Evolutionary conservation across 1,140 invertebrate species (phyloP).

Genomic region (Drosophila miranda): DNA sequence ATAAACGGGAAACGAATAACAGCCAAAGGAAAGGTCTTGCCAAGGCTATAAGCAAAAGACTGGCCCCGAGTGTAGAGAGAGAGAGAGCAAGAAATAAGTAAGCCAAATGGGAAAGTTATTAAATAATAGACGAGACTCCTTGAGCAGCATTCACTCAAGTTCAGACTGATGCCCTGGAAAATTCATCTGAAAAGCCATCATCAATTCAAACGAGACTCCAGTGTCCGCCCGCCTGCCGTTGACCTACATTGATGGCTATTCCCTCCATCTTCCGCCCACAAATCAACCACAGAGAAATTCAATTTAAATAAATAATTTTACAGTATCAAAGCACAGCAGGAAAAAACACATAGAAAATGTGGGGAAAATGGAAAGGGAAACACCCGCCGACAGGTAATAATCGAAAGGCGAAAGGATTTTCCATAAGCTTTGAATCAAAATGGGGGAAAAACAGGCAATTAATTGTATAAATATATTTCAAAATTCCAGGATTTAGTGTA

Average conservation of each 20-base stretch:
- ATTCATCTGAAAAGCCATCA: slow-evolving; percentile 5
- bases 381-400: slow-evolving; percentile 20
- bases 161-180: slow-evolving; percentile 6
- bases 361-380: background rate
- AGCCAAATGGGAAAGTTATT: slow-evolving; percentile 41
- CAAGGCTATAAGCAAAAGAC: slow-evolving; percentile 17
- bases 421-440: slow-evolving; percentile 14
- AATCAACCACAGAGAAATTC: slow-evolving; percentile 51
- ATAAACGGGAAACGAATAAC: slow-evolving; percentile 18
- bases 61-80: background rate
- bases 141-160: slow-evolving; percentile 17
- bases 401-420: background rate
- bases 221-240: background rate
- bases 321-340: slow-evolving; percentile 37
- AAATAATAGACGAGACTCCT: slow-evolving; percentile 32
- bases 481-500: slow-evolving; percentile 43
- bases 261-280: slow-evolving; percentile 13
- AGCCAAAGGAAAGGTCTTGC: slow-evolving; percentile 23
- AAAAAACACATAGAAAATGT: slow-evolving; percentile 19
- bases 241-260: slow-evolving; percentile 18
- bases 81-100: slow-evolving; percentile 16
- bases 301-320: slow-evolving; percentile 67
- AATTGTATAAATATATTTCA: slow-evolving; percentile 68
- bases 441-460: slow-evolving; percentile 30
- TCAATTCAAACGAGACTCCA: slow-evolving; percentile 24